phyloP scores from a whole-genome alignment of 2,888 invertebrate genomes.

The Drosophila barbarae region DNA sequence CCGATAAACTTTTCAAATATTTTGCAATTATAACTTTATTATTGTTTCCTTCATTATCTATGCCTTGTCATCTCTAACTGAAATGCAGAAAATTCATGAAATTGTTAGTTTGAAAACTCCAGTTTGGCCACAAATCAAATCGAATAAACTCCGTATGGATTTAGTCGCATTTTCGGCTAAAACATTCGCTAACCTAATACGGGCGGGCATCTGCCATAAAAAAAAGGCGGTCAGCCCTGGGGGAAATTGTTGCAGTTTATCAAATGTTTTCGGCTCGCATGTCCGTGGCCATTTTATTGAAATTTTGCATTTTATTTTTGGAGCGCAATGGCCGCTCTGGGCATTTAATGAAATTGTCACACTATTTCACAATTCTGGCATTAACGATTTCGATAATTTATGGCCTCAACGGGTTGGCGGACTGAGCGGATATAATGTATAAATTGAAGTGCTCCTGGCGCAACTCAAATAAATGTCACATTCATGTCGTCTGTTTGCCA shows the following conservation, averaged over 20 bases:
- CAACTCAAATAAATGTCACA: conserved; percentile 69
- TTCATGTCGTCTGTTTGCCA: conserved; percentile 47
- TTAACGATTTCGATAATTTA: conserved; percentile 66
- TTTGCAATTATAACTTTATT: background rate
- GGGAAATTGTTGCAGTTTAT: conserved; percentile 44
- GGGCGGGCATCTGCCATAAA: conserved; percentile 19
- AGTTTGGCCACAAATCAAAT: conserved; percentile 37
- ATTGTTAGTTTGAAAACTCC: conserved; percentile 24
- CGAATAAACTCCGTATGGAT: conserved; percentile 37
- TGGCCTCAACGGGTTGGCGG: conserved; percentile 36
- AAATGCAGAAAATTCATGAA: conserved; percentile 10
- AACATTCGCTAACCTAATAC: conserved; percentile 35
- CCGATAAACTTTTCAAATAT: background rate
- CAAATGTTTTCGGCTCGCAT: conserved; percentile 33
- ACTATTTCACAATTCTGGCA: conserved; percentile 27
- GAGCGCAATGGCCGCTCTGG: conserved; percentile 30
- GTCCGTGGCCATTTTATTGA: conserved; percentile 45
- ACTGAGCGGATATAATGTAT: conserved; percentile 2
- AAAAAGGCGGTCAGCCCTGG: conserved; percentile 21
- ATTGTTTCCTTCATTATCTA: conserved; percentile 2
- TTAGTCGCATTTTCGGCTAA: conserved; percentile 36
- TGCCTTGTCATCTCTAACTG: background rate
- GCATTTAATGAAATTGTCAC: conserved; percentile 58
- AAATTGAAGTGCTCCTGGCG: conserved; percentile 33
- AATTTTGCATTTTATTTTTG: conserved; percentile 34